phyloP scores from a whole-genome alignment of 2,113 vertebrate species.

The Psittacus erithacus region DNA sequence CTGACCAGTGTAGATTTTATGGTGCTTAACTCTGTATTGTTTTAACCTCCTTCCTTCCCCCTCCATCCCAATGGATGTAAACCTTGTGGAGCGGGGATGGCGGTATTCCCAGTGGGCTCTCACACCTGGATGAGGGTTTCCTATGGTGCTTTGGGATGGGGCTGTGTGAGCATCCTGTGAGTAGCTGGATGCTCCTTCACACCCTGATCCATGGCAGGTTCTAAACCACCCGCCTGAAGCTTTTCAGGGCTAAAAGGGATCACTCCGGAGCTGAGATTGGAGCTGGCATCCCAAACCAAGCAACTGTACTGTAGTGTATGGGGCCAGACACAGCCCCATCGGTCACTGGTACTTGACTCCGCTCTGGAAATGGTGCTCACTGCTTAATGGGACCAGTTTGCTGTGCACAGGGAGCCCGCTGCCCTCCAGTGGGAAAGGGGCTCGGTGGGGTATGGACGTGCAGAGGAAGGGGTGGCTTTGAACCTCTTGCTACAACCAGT shows the following conservation, averaged over 20 bases:
- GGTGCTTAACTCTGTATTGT: slow-evolving; percentile 70
- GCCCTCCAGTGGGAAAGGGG: not conserved
- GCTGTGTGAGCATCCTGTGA: not conserved
- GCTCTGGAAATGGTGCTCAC: slow-evolving; percentile 47
- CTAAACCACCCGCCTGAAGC: not conserved
- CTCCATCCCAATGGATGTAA: not conserved
- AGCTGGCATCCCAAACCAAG: not conserved
- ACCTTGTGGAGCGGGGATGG: not conserved
- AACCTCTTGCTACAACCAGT: not conserved
- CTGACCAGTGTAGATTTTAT: slow-evolving; percentile 66
- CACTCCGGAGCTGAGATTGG: not conserved
- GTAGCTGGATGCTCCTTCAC: not conserved
- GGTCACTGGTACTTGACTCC: not conserved
- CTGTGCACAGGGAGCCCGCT: not conserved
- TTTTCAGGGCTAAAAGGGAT: not conserved
- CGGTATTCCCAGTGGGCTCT: not conserved
- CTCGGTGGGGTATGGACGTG: rapidly evolving
- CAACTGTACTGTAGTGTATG: not conserved
- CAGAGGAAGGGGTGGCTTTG: not conserved
- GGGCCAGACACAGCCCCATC: not conserved
- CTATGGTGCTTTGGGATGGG: slow-evolving; percentile 42
- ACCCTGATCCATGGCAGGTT: not conserved
- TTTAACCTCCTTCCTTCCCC: slow-evolving; percentile 20
- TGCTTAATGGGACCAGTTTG: not conserved
- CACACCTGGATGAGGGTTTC: not conserved